Percentiles rank a stretch among this genome's conserved stretches.
Conservation (phyloP, 2,888 invertebrate genomes). For the Anticlea derivata region DNA sequence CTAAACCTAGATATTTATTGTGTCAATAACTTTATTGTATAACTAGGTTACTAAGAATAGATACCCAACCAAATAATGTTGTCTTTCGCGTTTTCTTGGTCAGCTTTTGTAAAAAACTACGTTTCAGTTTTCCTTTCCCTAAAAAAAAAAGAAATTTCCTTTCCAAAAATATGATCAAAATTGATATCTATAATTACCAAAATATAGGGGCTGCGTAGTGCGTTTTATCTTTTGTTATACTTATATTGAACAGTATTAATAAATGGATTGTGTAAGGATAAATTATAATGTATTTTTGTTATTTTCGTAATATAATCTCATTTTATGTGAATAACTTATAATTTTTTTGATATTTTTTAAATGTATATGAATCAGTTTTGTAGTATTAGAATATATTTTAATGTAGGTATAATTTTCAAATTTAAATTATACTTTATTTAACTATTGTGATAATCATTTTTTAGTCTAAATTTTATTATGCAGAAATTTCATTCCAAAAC, state of each 20-base stretch:
- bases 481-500: conserved; percentile 32
- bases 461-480: conserved; percentile 17
- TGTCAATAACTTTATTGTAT: conserved; percentile 4
- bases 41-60: not conserved
- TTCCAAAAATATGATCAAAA: no score
- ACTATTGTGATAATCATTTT: conserved; percentile 36
- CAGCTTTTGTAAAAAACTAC: not conserved
- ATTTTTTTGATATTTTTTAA: conserved; percentile 13
- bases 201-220: conserved; percentile 40
- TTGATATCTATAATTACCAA: not conserved
- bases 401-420: conserved; percentile 3
- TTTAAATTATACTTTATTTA: conserved; percentile 8
- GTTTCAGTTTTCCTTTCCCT: not conserved
- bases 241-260: conserved; percentile 61
- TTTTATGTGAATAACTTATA: conserved; percentile 22
- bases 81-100: conserved; percentile 3
- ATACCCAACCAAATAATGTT: conserved; percentile 5
- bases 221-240: conserved; percentile 36
- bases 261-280: conserved; percentile 34
- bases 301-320: conserved; percentile 47
- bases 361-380: not conserved
- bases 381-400: conserved; percentile 4
- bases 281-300: conserved; percentile 41
- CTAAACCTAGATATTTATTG: conserved; percentile 7
- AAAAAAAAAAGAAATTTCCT: no score